Percentiles rank a stretch among this genome's conserved stretches.
These are phyloP conservation scores for Chlamydotis undulata DNA, from an alignment of 2,113 vertebrate genomes.

Conservation along the genomic window DNA sequence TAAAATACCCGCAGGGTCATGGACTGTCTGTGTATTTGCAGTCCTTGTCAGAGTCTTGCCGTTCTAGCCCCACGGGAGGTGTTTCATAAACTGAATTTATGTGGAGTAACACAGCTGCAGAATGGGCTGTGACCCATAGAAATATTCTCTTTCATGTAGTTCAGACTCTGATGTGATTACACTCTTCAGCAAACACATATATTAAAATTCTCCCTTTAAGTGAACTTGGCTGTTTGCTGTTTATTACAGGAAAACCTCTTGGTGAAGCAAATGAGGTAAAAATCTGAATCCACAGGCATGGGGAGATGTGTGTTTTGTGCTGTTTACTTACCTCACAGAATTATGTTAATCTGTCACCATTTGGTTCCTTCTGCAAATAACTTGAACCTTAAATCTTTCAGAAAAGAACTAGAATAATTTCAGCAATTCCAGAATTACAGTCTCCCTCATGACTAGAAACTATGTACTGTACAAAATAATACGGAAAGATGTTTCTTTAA, in stretches of 20 bases:
- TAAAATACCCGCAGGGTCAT: background rate
- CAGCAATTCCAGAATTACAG: background rate
- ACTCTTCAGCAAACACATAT: constrained; percentile 47
- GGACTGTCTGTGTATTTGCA: background rate
- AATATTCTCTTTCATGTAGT: background rate
- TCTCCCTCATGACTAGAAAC: background rate
- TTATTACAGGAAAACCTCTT: background rate
- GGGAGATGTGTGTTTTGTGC: background rate
- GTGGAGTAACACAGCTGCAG: background rate
- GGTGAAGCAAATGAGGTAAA: background rate
- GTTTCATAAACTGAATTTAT: background rate
- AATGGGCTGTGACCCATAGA: constrained; percentile 2
- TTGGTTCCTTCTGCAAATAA: background rate
- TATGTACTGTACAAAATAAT: background rate
- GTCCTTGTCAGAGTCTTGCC: background rate
- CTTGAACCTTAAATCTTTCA: background rate
- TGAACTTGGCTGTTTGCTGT: background rate
- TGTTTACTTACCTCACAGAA: background rate
- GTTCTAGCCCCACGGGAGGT: background rate
- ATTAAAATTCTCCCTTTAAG: constrained; percentile 1
- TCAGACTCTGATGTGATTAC: constrained; percentile 43
- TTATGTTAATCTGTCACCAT: background rate
- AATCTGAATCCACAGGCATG: background rate
- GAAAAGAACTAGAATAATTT: background rate
- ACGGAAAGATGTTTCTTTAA: background rate